A percentile compares a stretch with the other conserved stretches of the same genome.
Evolutionary conservation across 2,888 invertebrate genomes (phyloP).

Genomic region (Ormyrus thymus): DNA sequence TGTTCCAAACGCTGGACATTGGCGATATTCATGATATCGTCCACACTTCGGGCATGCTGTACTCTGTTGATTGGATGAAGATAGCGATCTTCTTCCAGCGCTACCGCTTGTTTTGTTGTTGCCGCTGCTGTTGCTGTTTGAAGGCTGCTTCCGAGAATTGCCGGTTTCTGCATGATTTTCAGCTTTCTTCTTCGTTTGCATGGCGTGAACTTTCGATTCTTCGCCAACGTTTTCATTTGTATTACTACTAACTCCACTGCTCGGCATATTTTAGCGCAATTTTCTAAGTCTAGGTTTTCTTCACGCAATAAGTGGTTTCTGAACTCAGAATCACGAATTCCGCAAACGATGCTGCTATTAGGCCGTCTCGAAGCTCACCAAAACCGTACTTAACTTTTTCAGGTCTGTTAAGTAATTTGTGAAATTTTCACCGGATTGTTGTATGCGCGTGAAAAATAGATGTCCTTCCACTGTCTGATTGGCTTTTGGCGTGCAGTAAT

Average conservation of each 20-base stretch:
- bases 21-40: slow-evolving; percentile 31
- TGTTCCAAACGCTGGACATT: slow-evolving; percentile 56
- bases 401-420: slow-evolving; percentile 58
- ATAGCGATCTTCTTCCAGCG: not conserved
- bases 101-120: not conserved
- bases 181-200: slow-evolving; percentile 10
- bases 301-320: slow-evolving; percentile 59
- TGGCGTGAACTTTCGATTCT: not conserved
- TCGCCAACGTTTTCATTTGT: slow-evolving; percentile 48
- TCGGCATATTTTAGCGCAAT: slow-evolving; percentile 56
- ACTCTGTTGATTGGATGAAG: not conserved
- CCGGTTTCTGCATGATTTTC: not conserved
- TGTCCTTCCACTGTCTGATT: slow-evolving; percentile 56
- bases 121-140: not conserved
- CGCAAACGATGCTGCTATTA: slow-evolving; percentile 59
- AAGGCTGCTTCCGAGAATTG: not conserved
- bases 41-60: slow-evolving; percentile 50
- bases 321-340: slow-evolving; percentile 54
- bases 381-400: slow-evolving; percentile 58
- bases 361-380: slow-evolving; percentile 56
- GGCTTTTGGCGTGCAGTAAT: slow-evolving; percentile 53
- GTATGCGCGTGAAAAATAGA: slow-evolving; percentile 59
- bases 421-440: slow-evolving; percentile 57
- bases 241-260: slow-evolving; percentile 57
- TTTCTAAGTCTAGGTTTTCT: slow-evolving; percentile 53